phyloP scores from a whole-genome alignment of 2,113 vertebrate genomes.

The Loxodonta africana region DNA sequence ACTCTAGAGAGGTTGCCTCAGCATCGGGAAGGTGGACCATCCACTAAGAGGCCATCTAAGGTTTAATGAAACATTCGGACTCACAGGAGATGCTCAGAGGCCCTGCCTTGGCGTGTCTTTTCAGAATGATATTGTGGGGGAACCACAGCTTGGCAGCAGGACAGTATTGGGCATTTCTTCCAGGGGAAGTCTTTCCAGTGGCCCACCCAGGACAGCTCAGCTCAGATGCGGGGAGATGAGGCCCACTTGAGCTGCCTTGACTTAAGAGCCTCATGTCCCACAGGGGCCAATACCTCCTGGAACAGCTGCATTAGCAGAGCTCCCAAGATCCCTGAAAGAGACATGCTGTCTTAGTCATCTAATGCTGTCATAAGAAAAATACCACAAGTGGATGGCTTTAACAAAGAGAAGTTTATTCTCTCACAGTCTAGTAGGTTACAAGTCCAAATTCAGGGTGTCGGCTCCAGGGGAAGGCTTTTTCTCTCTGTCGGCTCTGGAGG shows the following conservation, averaged over 20 bases:
- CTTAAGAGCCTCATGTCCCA: neutral
- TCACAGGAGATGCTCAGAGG: neutral
- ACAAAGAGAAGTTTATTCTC: too few relatives aligned
- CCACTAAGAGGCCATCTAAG: too few relatives aligned
- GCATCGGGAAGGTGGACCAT: neutral
- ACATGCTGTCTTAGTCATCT: too few relatives aligned
- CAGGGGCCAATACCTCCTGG: neutral
- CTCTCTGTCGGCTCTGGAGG: too few relatives aligned
- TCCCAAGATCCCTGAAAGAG: neutral
- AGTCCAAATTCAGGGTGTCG: too few relatives aligned
- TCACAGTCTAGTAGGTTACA: too few relatives aligned
- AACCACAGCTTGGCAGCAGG: neutral
- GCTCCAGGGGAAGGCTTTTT: too few relatives aligned
- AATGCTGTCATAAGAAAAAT: too few relatives aligned
- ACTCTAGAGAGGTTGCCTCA: neutral
- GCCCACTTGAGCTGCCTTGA: neutral
- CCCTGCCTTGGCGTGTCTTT: neutral
- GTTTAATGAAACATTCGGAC: neutral
- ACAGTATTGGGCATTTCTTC: neutral
- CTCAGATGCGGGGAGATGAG: neutral
- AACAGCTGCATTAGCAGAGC: neutral
- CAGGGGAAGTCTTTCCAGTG: neutral
- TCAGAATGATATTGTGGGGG: neutral
- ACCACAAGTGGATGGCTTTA: too few relatives aligned
- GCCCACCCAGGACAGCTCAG: neutral